Evolutionary conservation across 2,888 invertebrate genomes (phyloP).

Genomic region (Caradrina clavipalpis): DNA sequence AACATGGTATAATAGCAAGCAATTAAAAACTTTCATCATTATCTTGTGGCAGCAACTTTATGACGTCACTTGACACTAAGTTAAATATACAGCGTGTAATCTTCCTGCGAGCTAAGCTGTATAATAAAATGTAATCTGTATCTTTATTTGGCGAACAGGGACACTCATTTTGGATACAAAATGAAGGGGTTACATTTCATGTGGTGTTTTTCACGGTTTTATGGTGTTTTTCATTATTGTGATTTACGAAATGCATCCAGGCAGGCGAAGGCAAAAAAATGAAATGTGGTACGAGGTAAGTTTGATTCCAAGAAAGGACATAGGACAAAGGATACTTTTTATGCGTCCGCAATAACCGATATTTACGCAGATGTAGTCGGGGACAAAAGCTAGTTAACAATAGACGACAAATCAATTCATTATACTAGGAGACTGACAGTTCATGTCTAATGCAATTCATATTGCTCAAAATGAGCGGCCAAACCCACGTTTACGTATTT

Average conservation of each 20-base stretch:
- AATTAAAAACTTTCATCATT: conserved; percentile 61
- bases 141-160: conserved; percentile 34
- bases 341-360: too few species aligned
- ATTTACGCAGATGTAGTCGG: too few species aligned
- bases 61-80: conserved; percentile 38
- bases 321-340: too few species aligned
- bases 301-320: too few species aligned
- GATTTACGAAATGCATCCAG: not conserved
- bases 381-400: too few species aligned
- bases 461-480: not conserved
- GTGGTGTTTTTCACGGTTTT: not conserved
- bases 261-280: too few species aligned
- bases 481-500: not conserved
- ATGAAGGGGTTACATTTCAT: conserved; percentile 11
- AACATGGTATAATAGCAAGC: conserved; percentile 21
- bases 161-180: conserved; percentile 2
- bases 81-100: conserved; percentile 39
- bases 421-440: too few species aligned
- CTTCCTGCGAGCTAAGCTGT: conserved; percentile 25
- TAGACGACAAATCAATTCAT: too few species aligned
- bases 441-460: not conserved
- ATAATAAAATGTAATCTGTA: conserved; percentile 44
- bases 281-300: too few species aligned
- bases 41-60: conserved; percentile 42
- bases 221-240: not conserved